These are phyloP conservation scores for Vicugna pacos DNA, from an alignment of 2,113 vertebrate species.

Conservation along the genomic window DNA sequence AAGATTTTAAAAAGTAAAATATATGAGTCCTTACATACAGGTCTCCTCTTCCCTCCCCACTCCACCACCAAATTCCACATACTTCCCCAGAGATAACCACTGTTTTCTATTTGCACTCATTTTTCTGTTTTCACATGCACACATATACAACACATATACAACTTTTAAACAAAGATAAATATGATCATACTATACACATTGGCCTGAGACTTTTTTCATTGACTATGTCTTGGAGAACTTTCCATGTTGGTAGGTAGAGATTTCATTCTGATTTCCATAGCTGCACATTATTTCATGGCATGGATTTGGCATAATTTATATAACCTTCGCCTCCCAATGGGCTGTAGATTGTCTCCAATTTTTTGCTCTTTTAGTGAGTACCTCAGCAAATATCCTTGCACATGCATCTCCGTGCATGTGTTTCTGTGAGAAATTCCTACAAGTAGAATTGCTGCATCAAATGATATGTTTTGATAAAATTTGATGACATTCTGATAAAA, in stretches of 20 bases:
- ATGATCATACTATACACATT: background rate
- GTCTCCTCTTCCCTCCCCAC: background rate
- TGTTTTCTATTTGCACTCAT: background rate
- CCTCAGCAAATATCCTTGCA: background rate
- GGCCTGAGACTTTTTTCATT: constrained; percentile 1
- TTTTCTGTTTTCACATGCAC: constrained; percentile 1
- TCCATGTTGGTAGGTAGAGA: background rate
- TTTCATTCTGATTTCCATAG: background rate
- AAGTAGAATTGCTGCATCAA: background rate
- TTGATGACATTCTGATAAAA: constrained; percentile 51
- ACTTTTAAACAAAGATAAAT: constrained; percentile 37
- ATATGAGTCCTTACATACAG: background rate
- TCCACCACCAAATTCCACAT: background rate
- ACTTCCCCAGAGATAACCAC: background rate
- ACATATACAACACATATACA: background rate
- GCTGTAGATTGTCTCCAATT: background rate
- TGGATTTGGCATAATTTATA: background rate
- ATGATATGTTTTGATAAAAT: constrained; percentile 46
- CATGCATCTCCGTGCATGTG: background rate
- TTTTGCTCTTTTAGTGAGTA: constrained; percentile 1
- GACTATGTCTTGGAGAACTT: background rate
- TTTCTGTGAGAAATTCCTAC: constrained; percentile 26
- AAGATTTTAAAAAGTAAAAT: constrained; percentile 29
- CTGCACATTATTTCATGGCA: background rate
- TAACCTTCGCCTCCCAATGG: background rate